phyloP scores from a whole-genome alignment of 2,797 vertebrate genomes.

The Megaceryle alcyon region DNA sequence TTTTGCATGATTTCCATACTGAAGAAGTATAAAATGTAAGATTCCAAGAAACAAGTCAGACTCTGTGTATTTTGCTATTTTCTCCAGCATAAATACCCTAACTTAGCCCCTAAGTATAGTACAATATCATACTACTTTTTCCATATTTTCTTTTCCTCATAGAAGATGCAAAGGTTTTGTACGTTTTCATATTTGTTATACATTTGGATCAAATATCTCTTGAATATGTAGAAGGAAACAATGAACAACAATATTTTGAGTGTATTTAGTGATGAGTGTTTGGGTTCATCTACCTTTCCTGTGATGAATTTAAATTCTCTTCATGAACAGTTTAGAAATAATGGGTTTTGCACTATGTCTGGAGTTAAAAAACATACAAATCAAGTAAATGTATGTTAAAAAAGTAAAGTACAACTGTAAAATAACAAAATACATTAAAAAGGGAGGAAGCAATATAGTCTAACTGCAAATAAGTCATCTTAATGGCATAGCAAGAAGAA shows the following conservation, averaged over 20 bases:
- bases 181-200: conserved; percentile 52
- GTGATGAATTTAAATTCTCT: conserved; percentile 18
- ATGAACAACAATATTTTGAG: conserved; percentile 45
- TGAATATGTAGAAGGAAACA: conserved; percentile 68
- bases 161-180: conserved; percentile 56
- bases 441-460: background rate
- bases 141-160: conserved; percentile 31
- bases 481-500: conserved; percentile 39
- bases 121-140: conserved; percentile 40
- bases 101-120: conserved; percentile 6
- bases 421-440: background rate
- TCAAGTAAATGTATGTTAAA: background rate
- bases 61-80: conserved; percentile 31
- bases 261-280: background rate
- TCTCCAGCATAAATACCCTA: conserved; percentile 28
- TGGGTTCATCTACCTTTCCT: background rate
- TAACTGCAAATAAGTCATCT: conserved; percentile 44
- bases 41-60: conserved; percentile 49
- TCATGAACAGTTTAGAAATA: conserved; percentile 14
- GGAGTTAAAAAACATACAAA: conserved; percentile 21
- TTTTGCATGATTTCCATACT: conserved; percentile 63
- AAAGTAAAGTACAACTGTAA: background rate
- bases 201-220: conserved; percentile 61
- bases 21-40: conserved; percentile 58
- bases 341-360: background rate